Evolutionary conservation across 2,888 invertebrate species (phyloP), one percentile per base, ranked within the genome.

Genomic region (Ormia ochracea): DNA sequence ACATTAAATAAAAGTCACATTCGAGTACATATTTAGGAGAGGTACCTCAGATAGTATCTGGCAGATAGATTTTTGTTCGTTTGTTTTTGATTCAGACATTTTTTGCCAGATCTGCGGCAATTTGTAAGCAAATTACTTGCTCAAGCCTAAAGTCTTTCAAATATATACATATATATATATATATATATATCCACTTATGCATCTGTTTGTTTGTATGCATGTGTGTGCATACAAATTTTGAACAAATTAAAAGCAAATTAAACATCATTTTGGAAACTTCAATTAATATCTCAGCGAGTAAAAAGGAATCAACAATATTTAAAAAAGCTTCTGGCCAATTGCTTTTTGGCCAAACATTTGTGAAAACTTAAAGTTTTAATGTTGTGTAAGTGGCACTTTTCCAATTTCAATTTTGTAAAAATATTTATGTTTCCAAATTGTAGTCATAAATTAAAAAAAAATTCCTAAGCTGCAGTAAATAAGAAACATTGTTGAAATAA

Each of bases 241-340:
- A 43, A 72, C 80, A 76, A 80, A 76, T 80, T 72, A 72, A 68
- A 76, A 43, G 68, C 80, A 80, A 80, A 80, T 80, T 80, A 80
- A 75, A 70, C 74, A 80, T 80, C 38, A 80, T 72, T 80, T 76
- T 43, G 52, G 23, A 28, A 41, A 41, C 61, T 56, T 68, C 63
- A 68, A 50, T 70, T 79, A 65, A 74, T 61, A 41, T 50, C 12
- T 50, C 48, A 23, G 14, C 10, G 1, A n/a, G 33, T 19, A 6
- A 33, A 26, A 45, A 23, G 9, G n/a, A 19, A 38, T 45, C 19
- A 52, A 26, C 0, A 28, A 17, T 31, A 58, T 56, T 66, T 56
- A 45, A 54, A 59, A 59, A 59, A 17, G 26, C 41, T 33, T 76
- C 65, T 43, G 43, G n/a, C 52, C 28, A 61, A 45, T 45, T 58